Base-by-base conservation (phyloP, 2,888 invertebrate genomes). In the Coenonympha glycerion region DNA sequence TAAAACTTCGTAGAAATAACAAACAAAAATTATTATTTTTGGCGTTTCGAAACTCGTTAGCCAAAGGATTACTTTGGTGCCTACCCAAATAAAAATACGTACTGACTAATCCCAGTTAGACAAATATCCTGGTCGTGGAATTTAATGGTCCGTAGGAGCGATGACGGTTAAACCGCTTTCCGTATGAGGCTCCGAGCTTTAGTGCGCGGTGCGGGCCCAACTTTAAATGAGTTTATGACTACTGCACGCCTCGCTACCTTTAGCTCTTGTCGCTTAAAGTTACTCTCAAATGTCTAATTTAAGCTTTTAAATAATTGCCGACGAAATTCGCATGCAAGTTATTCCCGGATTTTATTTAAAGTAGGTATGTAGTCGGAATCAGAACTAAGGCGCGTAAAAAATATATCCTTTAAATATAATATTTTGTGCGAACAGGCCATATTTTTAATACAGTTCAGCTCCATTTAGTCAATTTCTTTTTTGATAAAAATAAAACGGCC, bases 141-240 rank as follows among this genome's bases (percentile, higher is more conserved):
- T 73, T 79, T 79, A 85, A 85, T 82, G 79, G 75, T 67, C 72
- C 76, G 77, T 78, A 76, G 77, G 79, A 81, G 74, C 73, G 78
- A 71, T 79, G 74, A 72, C 84, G 79, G 81, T 84, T 82, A 82
- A 80, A 82, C 79, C 76, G 76, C 72, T 78, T 71, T 78, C 75
- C 76, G 69, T 76, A 75, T 76, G 76, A 76, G 72, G 71, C 74
- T 75, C 72, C 76, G 74, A 73, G 78, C 72, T 76, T 77, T 73
- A 76, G 71, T 73, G 66, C 71, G 76, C 71, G 68, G 69, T 71
- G 76, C 71, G 68, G 73, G 73, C 30, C 71, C 69, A 81, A 83
- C 80, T 83, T 84, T 80, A 79, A 84, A 84, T 84, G 79, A 82
- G 77, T 81, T 83, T 80, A 83, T 78, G 79, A 77, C 75, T 66